Evolutionary conservation across 2,113 vertebrate species (phyloP).

Genomic region (Connochaetes taurinus): DNA sequence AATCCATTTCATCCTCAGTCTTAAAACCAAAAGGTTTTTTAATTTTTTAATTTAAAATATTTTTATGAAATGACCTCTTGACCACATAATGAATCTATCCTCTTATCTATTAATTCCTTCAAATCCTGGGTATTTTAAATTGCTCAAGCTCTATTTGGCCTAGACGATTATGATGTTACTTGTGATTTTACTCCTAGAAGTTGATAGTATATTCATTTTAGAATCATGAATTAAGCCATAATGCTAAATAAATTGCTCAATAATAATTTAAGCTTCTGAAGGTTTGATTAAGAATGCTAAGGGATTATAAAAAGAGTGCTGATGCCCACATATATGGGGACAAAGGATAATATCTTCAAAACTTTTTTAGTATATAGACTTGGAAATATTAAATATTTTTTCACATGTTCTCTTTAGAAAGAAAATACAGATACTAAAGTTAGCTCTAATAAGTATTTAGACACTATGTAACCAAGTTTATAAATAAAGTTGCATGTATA

Average conservation of each 20-base stretch:
- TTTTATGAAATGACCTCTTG: constrained; percentile 67
- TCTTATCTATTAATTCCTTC: constrained; percentile 69
- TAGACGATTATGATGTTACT: constrained; percentile 77
- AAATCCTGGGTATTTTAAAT: constrained; percentile 74
- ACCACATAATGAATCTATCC: constrained; percentile 66
- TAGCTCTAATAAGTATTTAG: background rate
- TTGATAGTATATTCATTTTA: constrained; percentile 74
- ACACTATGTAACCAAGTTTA: background rate
- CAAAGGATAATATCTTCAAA: constrained; percentile 73
- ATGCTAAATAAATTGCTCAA: constrained; percentile 82
- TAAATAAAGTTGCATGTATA: background rate
- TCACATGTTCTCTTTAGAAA: constrained; percentile 24
- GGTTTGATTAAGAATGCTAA: constrained; percentile 76
- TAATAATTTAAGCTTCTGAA: constrained; percentile 81
- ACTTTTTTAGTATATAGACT: constrained; percentile 41
- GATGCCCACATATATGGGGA: constrained; percentile 55
- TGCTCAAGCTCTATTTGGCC: constrained; percentile 69
- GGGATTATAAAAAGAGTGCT: constrained; percentile 77
- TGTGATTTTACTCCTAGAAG: constrained; percentile 69
- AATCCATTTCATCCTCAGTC: constrained; percentile 64
- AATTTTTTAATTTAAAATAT: constrained; percentile 69
- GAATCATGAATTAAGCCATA: constrained; percentile 77
- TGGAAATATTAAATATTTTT: constrained; percentile 61
- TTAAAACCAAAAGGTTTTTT: constrained; percentile 66
- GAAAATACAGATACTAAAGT: background rate